These are phyloP conservation scores for Gandaritis pyraliata DNA, from an alignment of 2,888 invertebrate genomes.

Conservation along the genomic window DNA sequence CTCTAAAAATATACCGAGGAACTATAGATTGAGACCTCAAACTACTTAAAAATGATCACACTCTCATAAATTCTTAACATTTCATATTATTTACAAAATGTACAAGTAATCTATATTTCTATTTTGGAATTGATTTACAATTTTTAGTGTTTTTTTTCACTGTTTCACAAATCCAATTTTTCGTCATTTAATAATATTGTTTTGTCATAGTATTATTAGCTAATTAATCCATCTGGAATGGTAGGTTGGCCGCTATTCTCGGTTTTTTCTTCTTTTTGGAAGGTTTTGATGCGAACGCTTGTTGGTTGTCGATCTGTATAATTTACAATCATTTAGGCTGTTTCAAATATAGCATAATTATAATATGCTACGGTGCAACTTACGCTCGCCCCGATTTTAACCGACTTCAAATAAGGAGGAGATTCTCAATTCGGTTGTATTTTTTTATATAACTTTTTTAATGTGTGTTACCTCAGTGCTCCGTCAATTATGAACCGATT, in stretches of 20 bases:
- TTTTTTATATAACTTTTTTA: no score
- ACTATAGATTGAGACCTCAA: conserved; percentile 38
- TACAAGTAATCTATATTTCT: conserved; percentile 50
- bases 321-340: background rate
- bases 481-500: no score
- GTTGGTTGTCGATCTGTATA: conserved; percentile 51
- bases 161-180: conserved; percentile 16
- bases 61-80: conserved; percentile 52
- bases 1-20: conserved; percentile 44
- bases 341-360: no score
- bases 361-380: no score
- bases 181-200: conserved; percentile 21
- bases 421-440: no score
- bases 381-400: no score
- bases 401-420: no score
- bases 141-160: conserved; percentile 21
- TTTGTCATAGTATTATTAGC: conserved; percentile 23
- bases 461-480: no score
- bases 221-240: conserved; percentile 70
- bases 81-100: conserved; percentile 66
- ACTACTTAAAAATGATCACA: conserved; percentile 47
- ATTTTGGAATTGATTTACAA: conserved; percentile 29
- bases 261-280: conserved; percentile 72
- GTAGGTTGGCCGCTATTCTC: conserved; percentile 77
- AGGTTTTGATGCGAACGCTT: conserved; percentile 51